These are phyloP conservation scores for Tubulanus polymorphus DNA, from an alignment of 2,888 invertebrate genomes.

Conservation along the genomic window DNA sequence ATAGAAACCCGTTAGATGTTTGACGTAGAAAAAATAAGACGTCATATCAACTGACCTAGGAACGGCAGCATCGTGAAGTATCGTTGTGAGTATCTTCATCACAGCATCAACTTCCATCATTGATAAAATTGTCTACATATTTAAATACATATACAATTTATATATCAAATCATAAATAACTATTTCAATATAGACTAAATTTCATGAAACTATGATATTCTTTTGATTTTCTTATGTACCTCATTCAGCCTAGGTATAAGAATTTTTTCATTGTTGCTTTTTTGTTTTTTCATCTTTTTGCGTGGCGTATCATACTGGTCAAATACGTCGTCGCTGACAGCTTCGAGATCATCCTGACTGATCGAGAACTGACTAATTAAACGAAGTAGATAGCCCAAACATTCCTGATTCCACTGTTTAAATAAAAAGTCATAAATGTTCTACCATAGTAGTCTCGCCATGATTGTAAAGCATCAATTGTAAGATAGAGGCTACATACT, in stretches of 20 bases:
- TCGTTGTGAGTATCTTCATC: slow-evolving; percentile 77
- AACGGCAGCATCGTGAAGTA: slow-evolving; percentile 79
- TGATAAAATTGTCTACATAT: slow-evolving; percentile 62
- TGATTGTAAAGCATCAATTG: neutral
- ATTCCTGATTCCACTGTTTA: slow-evolving; percentile 85
- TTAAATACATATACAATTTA: neutral
- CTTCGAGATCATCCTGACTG: slow-evolving; percentile 44
- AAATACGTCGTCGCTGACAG: slow-evolving; percentile 40
- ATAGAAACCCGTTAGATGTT: too few relatives aligned
- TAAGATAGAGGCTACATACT: slow-evolving; percentile 26
- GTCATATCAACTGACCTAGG: slow-evolving; percentile 55
- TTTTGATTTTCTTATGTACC: too few relatives aligned
- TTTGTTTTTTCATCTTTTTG: slow-evolving; percentile 39
- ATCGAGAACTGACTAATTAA: slow-evolving; percentile 83
- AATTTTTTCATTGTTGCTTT: slow-evolving; percentile 60
- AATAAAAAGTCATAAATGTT: neutral
- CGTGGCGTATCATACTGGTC: slow-evolving; percentile 40
- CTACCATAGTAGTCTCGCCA: neutral
- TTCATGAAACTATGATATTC: too few relatives aligned
- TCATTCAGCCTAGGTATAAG: slow-evolving; percentile 71
- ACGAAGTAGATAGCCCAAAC: slow-evolving; percentile 79
- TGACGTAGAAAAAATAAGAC: too few relatives aligned
- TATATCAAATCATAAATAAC: neutral
- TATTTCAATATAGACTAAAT: neutral
- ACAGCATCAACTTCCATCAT: slow-evolving; percentile 82